These are phyloP conservation scores for Xiphophorus maculatus DNA, from an alignment of 2,113 vertebrate genomes.

Conservation along the genomic window DNA sequence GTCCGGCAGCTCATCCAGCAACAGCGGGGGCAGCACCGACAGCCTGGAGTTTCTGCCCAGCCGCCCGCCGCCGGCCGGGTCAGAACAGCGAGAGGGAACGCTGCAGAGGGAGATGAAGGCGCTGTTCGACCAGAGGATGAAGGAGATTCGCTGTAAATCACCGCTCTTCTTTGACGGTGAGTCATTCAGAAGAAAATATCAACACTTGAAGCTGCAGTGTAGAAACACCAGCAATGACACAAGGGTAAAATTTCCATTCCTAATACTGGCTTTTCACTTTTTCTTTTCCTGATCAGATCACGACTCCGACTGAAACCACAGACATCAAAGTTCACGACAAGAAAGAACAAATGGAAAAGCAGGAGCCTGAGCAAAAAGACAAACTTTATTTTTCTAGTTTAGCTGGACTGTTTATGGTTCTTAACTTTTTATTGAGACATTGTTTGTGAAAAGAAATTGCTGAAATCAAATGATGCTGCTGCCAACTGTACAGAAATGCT, in stretches of 20 bases:
- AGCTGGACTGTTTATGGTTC: slow-evolving; percentile 50
- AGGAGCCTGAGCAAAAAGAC: background rate
- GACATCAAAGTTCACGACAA: slow-evolving; percentile 2
- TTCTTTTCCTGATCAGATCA: slow-evolving; percentile 35
- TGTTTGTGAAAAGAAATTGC: slow-evolving; percentile 17
- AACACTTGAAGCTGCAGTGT: background rate
- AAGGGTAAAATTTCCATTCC: too few relatives aligned
- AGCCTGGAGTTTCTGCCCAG: slow-evolving; percentile 81
- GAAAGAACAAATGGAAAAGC: slow-evolving; percentile 1
- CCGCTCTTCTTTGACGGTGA: slow-evolving; percentile 89
- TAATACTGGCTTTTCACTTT: background rate
- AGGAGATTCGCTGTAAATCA: slow-evolving; percentile 92
- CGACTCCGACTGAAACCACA: slow-evolving; percentile 22
- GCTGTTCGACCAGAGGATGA: slow-evolving; percentile 91
- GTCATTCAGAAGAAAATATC: slow-evolving; percentile 24
- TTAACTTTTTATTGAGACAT: slow-evolving; percentile 27
- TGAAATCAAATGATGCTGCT: slow-evolving; percentile 40
- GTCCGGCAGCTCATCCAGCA: slow-evolving; percentile 85
- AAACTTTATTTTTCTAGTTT: slow-evolving; percentile 38
- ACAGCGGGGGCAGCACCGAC: slow-evolving; percentile 82
- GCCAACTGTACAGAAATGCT: slow-evolving; percentile 65
- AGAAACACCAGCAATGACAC: too few relatives aligned
- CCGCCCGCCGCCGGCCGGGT: slow-evolving; percentile 67
- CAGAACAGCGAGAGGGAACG: slow-evolving; percentile 84
- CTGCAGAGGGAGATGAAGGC: slow-evolving; percentile 95